Evolutionary conservation across 1,140 invertebrate species (phyloP), one percentile per base, ranked within the genome.

Genomic region (Drosophila sucinea): DNA sequence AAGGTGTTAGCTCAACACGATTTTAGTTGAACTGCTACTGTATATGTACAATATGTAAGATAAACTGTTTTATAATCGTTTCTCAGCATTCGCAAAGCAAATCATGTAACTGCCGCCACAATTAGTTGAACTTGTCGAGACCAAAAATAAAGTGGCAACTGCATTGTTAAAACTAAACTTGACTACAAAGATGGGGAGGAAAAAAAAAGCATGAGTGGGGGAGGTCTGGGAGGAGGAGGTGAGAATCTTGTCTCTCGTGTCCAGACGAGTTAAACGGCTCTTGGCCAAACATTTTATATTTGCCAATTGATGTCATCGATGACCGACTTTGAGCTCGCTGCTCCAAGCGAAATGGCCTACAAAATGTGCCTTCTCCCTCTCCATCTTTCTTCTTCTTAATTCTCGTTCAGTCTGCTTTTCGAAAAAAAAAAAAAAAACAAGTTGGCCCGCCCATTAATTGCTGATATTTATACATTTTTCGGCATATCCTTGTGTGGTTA

Each of bases 271-370:
- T 27, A 51, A 51, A 51, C 44, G 44, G 25, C 44, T 51, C 44
- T 51, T 51, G 44, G 44, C 44, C 6, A 51, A 51, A 51, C 17
- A 10, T 51, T 27, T 51, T 51, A 10, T 51, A 51, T 51, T 51
- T 51, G 44, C 44, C 44, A 51, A 51, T 51, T 47, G 44, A 51
- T 51, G 44, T 51, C 44, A 51, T 51, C 44, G 44, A 51, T 51
- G 44, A 51, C 44, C 44, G 44, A 51, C 44, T 51, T 51, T 51
- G 1, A 51, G 44, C 44, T 51, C 23, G 44, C 44, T 51, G n/a
- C 41, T 17, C 41, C 41, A 44, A 44, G 17, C 41, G 17, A 44
- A 27, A 23, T 51, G 44, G 44, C 44, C 44, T 51, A 51, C 25
- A 51, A 51, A 51, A 51, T 27, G 23, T 27, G 44, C n/a, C 3